These are phyloP conservation scores for Dicyrtoma fusca DNA, from an alignment of 2,888 invertebrate species.

Conservation along the genomic window DNA sequence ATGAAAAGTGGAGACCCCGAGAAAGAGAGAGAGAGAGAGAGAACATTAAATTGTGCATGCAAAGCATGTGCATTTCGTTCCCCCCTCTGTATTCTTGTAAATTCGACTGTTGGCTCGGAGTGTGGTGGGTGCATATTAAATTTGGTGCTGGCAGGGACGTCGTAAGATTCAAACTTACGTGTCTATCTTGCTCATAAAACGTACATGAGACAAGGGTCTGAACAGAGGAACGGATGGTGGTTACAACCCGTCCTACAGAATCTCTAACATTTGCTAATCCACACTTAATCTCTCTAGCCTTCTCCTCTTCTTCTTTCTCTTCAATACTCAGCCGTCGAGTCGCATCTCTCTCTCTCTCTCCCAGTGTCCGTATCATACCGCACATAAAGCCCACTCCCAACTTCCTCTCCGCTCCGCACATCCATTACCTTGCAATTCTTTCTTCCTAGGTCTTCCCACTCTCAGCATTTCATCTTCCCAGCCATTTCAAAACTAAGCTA, in stretches of 20 bases:
- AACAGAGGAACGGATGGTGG: constrained; percentile 26
- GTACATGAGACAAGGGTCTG: constrained; percentile 14
- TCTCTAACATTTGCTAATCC: constrained; percentile 31
- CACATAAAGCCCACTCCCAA: background rate
- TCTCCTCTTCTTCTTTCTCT: background rate
- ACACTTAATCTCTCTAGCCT: constrained; percentile 27
- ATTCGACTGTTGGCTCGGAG: background rate
- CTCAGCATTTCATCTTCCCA: background rate
- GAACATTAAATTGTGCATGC: constrained; percentile 19
- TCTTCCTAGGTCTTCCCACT: background rate
- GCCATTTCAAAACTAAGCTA: background rate
- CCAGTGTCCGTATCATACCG: background rate
- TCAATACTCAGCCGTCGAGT: no score
- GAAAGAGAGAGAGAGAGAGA: constrained; percentile 17
- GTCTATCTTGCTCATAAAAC: constrained; percentile 8
- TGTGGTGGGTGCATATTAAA: constrained; percentile 5
- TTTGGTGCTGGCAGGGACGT: background rate
- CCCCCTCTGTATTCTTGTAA: constrained; percentile 5
- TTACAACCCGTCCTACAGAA: constrained; percentile 25
- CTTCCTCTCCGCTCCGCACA: background rate
- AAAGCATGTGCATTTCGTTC: constrained; percentile 22
- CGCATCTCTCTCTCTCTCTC: background rate
- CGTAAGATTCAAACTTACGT: background rate
- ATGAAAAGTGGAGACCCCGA: background rate
- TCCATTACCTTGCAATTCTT: background rate